Evolutionary conservation across 2,113 vertebrate species (phyloP), one percentile per base, ranked within the genome.

Genomic region (Cyprinodon variegatus): DNA sequence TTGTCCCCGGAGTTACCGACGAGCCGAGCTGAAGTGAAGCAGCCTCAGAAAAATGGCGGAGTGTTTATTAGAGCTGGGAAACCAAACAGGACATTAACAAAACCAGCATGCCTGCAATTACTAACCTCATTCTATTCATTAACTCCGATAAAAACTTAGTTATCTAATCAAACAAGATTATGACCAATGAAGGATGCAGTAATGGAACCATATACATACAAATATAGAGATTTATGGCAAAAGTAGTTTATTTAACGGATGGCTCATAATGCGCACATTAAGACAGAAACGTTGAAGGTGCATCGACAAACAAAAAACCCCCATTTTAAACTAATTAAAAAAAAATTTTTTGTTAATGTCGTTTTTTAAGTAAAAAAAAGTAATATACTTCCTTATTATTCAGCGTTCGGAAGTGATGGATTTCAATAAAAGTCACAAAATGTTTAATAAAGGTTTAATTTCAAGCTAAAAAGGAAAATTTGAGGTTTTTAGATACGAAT

Each of bases 1-100:
- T 4, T 86, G 89, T 88, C 86, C 88, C 48, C 81, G 88, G 67
- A 64, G 76, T 87, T 87, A 87, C 86, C 88, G 82, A 78, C 78
- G 65, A 82, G 68, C 72, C 61, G 77, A 75, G 60, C 50, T 29
- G 10, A 39, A 57, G 71, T 14, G 41, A 57, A 3, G 29, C 15
- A 20, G 4, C 6, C 20, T 38, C 48, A 29, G 0, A 17, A 12
- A 67, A 12, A 67, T 7, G 36, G 22, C 15, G 8, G 13, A 53
- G 2, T 8, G 17, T 40, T 63, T 20, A 13, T 64, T 14, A 11
- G 8, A 6, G 13, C 11, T 37, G 11, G 4, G 17, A 17, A 14
- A 15, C 15, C 48, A 53, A 14, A 50, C 1, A 20, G 13, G 17
- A 45, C 9, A 45, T 45, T 7, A 45, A 11, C 9, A 45, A 45